Conservation (phyloP, 2,797 vertebrate species). For the Peromyscus nudipes region DNA sequence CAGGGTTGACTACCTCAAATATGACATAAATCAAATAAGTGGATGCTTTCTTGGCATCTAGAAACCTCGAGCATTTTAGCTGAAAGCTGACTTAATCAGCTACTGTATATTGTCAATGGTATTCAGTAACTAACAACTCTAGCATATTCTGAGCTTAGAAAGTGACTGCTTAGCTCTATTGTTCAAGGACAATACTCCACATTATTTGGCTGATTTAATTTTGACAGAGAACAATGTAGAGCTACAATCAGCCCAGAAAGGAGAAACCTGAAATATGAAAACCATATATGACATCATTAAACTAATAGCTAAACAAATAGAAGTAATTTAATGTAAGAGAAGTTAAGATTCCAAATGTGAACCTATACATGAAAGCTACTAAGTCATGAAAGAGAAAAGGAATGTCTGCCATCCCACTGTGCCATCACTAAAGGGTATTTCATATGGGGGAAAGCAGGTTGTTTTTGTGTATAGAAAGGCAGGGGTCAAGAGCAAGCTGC, state of each 20-base stretch:
- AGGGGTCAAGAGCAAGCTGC: neutral
- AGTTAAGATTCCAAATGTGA: neutral
- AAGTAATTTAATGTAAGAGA: neutral
- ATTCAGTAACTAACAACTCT: neutral
- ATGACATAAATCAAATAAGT: neutral
- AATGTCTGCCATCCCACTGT: neutral
- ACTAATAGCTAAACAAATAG: neutral
- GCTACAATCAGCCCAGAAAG: neutral
- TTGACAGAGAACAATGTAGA: neutral
- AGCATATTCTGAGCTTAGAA: neutral
- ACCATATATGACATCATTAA: neutral
- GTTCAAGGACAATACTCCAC: neutral
- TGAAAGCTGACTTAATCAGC: neutral
- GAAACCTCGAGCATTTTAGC: neutral
- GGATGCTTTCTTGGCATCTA: neutral
- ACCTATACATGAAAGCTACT: neutral
- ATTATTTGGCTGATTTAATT: slow-evolving; percentile 12
- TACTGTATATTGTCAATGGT: neutral
- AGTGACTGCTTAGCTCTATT: neutral
- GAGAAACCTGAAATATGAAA: neutral
- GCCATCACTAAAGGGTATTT: neutral
- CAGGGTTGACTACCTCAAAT: neutral
- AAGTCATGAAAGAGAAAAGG: neutral
- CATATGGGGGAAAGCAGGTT: neutral
- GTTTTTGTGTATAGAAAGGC: neutral